These are phyloP conservation scores for Phalloptychus januarius DNA, from an alignment of 2,797 vertebrate genomes.

Conservation along the genomic window DNA sequence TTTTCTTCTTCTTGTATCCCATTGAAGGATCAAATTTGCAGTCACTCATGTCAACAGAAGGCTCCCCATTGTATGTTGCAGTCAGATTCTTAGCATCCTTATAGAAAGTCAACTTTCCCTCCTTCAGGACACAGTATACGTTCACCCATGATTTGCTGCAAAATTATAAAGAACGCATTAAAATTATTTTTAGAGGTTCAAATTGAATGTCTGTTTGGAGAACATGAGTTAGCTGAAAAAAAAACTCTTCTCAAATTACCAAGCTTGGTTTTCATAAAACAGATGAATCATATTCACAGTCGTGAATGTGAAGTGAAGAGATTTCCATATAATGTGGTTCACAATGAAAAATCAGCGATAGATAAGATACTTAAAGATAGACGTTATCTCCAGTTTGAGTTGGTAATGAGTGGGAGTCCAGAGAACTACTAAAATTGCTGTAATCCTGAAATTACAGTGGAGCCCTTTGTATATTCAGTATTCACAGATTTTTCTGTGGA, in stretches of 20 bases:
- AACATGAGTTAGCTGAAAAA: not conserved
- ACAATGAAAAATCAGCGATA: not conserved
- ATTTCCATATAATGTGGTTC: not conserved
- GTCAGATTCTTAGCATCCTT: constrained; percentile 87
- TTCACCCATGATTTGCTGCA: constrained; percentile 90
- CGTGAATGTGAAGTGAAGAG: not conserved
- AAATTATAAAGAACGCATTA: constrained; percentile 28
- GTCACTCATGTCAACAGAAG: constrained; percentile 83
- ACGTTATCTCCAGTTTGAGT: not conserved
- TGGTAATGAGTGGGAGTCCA: not conserved
- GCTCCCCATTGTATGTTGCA: constrained; percentile 88
- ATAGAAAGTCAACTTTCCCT: constrained; percentile 87
- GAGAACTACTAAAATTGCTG: not conserved
- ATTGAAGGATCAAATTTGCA: constrained; percentile 88
- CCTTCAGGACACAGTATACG: constrained; percentile 89
- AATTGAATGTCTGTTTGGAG: not conserved
- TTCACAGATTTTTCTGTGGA: not conserved
- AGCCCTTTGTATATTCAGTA: not conserved
- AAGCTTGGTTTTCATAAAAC: not conserved
- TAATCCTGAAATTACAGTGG: not conserved
- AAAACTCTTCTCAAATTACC: not conserved
- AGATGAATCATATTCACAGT: not conserved
- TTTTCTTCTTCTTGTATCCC: constrained; percentile 96
- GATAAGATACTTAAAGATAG: not conserved
- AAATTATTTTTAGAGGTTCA: not conserved